Base-by-base conservation (phyloP, 2,797 vertebrate species). In the Macropodus opercularis region DNA sequence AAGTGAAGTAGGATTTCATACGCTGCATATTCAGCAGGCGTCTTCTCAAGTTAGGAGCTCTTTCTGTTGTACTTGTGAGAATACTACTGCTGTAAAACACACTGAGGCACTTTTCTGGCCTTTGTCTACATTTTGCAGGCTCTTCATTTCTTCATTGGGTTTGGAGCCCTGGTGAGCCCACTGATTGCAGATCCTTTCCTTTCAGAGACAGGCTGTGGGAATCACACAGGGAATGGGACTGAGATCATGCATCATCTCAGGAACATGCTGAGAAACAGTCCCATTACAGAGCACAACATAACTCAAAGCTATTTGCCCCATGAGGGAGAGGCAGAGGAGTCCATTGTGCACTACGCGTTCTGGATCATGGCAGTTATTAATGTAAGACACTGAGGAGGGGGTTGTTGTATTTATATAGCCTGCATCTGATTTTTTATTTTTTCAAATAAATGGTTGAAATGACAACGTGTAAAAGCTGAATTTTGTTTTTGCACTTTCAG, bases 331-430 rank as follows among this genome's bases (percentile, higher is more conserved):
- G 48, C 84, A 62, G 86, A 92, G 50, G 91, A 93, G 50, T 94
- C 94, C 0, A 92, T 22, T 0, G 95, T 99, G 60, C 95, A 95
- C 50, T 96, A 94, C 0, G 96, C 98, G 75, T 99, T 99, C 93
- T 99, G 96, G 97, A 99, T 98, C 91, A 99, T 99, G 96, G 96
- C 97, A 8, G 83, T 96, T 44, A 97, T 99, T 84, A 99, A 98
- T 0, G 98, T 99, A 74, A 94, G 95, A 83, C 22, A 39, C 44
- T 32, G 13, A 34, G 6, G 4, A 29, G 24, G 15, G 9, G 34
- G 35, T 21, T 15, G 1, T 3, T 12, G 32, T 34, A 38, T 56
- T 43, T 6, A 22, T 22, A n/a, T 10, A 49, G 5, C 43, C 7
- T 29, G 4, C 19, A 31, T 24, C 8, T 23, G 13, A 42, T 49